These are phyloP conservation scores for Holcopasites calliopsidis DNA, from an alignment of 1,140 invertebrate species.

Conservation along the genomic window DNA sequence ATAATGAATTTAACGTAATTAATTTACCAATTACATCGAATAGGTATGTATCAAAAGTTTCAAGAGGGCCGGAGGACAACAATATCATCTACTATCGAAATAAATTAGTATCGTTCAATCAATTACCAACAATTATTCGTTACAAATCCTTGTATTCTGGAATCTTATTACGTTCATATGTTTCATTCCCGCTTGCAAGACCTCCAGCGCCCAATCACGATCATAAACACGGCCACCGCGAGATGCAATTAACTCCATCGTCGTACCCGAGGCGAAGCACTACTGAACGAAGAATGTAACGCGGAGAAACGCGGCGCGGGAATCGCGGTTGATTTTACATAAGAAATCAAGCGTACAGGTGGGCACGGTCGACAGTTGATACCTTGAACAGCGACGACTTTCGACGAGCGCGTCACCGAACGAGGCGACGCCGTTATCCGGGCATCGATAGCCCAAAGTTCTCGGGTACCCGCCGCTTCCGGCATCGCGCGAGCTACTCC, in stretches of 20 bases:
- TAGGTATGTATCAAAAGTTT: no score
- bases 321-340: background rate
- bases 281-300: no score
- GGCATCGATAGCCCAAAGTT: conserved; percentile 14
- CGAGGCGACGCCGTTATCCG: background rate
- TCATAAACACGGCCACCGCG: background rate
- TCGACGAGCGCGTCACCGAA: background rate
- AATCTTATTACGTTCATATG: no score
- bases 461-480: conserved; percentile 14
- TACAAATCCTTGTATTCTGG: no score
- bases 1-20: conserved; percentile 9
- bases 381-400: conserved; percentile 5
- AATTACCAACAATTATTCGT: no score
- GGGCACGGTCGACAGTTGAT: conserved; percentile 9
- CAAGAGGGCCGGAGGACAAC: no score
- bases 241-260: background rate
- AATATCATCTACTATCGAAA: no score
- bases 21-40: conserved; percentile 5
- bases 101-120: no score
- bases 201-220: background rate
- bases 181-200: no score
- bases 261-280: no score
- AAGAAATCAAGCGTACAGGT: conserved; percentile 27
- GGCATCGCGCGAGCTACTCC: conserved; percentile 25
- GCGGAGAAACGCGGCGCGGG: background rate